A percentile compares a stretch with the other conserved stretches of the same genome.
phyloP scores from a whole-genome alignment of 2,888 invertebrate genomes.

The Melieria crassipennis region DNA sequence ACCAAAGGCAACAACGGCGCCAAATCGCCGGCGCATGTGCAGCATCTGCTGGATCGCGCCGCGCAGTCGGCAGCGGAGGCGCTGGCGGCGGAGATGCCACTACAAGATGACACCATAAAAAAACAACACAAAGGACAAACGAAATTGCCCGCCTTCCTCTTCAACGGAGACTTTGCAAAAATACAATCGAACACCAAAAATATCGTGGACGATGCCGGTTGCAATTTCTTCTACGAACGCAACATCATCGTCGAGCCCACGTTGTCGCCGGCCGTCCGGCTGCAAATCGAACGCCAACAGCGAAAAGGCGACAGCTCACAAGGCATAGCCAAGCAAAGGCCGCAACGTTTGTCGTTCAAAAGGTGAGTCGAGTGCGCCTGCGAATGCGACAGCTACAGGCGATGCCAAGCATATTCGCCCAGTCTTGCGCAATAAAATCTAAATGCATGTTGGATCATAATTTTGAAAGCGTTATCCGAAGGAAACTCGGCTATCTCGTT shows the following conservation, averaged over 20 bases:
- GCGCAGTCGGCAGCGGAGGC: conserved; percentile 38
- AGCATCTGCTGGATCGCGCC: conserved; percentile 40
- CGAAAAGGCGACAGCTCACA: conserved; percentile 49
- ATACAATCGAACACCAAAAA: conserved; percentile 60
- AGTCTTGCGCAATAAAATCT: too few species aligned
- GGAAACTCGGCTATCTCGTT: too few species aligned
- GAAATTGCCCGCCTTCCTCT: conserved; percentile 48
- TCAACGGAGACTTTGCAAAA: conserved; percentile 53
- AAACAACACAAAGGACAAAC: conserved; percentile 44
- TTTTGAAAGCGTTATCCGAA: too few species aligned
- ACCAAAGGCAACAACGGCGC: conserved; percentile 41
- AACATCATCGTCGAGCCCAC: conserved; percentile 53
- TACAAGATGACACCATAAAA: background rate
- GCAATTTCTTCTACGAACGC: conserved; percentile 55
- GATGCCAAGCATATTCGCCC: too few species aligned
- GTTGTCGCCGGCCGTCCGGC: conserved; percentile 39
- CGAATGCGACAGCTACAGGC: too few species aligned
- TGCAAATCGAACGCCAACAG: conserved; percentile 32
- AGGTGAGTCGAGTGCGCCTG: conserved; percentile 15
- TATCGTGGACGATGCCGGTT: conserved; percentile 53
- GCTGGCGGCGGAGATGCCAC: conserved; percentile 24
- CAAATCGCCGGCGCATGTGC: conserved; percentile 43
- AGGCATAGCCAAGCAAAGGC: conserved; percentile 48
- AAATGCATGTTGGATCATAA: too few species aligned
- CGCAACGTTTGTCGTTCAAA: conserved; percentile 45